A percentile compares a stretch with the other conserved stretches of the same genome.
Conservation (phyloP, 1,140 invertebrate genomes). For the Pseudomyrmex sp. region DNA sequence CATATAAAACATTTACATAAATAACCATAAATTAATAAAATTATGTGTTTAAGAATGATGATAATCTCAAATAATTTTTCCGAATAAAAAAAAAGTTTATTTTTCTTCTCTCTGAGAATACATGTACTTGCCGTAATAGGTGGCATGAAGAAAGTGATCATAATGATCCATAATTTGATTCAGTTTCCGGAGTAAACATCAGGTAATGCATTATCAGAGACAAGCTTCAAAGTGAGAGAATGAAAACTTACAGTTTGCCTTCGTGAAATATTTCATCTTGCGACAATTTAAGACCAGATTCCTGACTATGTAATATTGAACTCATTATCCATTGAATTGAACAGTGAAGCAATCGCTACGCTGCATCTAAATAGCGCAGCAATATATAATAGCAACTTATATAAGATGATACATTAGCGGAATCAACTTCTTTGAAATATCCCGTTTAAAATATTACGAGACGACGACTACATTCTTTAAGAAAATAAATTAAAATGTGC, state of each 20-base stretch:
- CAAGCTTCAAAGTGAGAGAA: conserved; percentile 7
- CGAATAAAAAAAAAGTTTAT: no score
- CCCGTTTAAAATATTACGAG: background rate
- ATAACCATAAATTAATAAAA: no score
- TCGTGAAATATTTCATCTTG: conserved; percentile 3
- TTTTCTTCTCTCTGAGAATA: background rate
- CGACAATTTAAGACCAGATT: conserved; percentile 14
- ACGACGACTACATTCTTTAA: no score
- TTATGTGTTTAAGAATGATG: no score
- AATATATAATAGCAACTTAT: background rate
- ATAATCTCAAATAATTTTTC: no score
- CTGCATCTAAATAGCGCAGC: background rate
- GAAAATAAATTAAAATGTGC: background rate
- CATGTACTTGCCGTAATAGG: conserved; percentile 3
- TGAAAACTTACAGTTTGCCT: background rate
- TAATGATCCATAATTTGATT: conserved; percentile 1
- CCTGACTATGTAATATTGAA: background rate
- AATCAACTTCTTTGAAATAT: background rate
- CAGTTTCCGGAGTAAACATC: conserved; percentile 16
- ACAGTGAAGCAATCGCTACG: background rate
- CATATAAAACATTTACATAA: no score
- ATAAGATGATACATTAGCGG: background rate
- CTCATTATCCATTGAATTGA: background rate
- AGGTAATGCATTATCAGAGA: conserved; percentile 11
- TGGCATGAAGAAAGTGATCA: background rate